phyloP scores from a whole-genome alignment of 2,797 vertebrate genomes.

The Rhincodon typus region DNA sequence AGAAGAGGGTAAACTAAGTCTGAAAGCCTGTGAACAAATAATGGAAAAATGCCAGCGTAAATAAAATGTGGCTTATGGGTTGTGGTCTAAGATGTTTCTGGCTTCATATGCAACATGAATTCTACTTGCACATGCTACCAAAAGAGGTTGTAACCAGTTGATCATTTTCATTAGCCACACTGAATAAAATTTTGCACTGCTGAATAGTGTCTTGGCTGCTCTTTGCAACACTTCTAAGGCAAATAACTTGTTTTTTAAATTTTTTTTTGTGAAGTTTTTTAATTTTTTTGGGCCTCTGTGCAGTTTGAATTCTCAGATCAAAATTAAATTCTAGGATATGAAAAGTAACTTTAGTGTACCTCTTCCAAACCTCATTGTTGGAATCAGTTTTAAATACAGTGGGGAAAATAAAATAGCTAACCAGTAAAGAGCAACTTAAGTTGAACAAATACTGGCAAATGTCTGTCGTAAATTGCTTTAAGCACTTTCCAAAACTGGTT shows the following conservation, averaged over 20 bases:
- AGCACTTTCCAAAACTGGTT: not conserved
- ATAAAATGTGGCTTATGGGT: conserved; percentile 91
- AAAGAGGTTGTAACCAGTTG: conserved; percentile 87
- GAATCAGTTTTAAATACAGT: conserved; percentile 22
- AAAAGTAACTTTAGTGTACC: conserved; percentile 42
- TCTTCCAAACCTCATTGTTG: conserved; percentile 45
- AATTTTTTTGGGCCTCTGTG: conserved; percentile 53
- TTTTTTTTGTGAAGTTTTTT: conserved; percentile 57
- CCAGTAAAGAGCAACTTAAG: not conserved
- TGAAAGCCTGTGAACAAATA: conserved; percentile 97
- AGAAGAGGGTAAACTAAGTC: conserved; percentile 89
- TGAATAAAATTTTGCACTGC: conserved; percentile 71
- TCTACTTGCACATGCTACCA: conserved; percentile 75
- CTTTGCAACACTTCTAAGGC: not conserved
- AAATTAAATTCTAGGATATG: conserved; percentile 46
- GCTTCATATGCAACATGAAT: conserved; percentile 79
- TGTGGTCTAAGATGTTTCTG: conserved; percentile 91
- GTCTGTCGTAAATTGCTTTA: conserved; percentile 5
- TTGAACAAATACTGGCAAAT: not conserved
- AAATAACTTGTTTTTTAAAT: conserved; percentile 61
- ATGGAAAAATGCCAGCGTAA: conserved; percentile 87
- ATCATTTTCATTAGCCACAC: conserved; percentile 74
- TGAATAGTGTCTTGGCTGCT: conserved; percentile 61
- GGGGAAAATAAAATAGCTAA: not conserved
- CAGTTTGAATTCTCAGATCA: conserved; percentile 50